Evolutionary conservation across 2,888 invertebrate species (phyloP), one percentile per base, ranked within the genome.

Genomic region (Chrysotoxum bicinctum): DNA sequence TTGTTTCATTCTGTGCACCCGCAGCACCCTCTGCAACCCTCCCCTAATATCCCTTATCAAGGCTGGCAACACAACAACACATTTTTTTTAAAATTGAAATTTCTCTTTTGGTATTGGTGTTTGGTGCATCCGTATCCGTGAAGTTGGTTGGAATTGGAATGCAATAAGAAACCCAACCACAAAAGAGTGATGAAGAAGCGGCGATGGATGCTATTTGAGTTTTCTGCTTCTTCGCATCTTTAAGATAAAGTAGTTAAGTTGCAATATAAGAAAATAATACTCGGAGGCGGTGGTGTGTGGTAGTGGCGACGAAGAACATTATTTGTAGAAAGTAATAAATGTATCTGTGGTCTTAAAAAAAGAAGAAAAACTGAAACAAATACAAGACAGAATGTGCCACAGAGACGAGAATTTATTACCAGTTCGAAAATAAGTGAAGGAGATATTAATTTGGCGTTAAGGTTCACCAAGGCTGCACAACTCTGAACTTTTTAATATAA

Each of bases 221-320:
- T 35, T 19, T 56, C n/a, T 37, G 37, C 43, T 52, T 23, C 16
- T 54, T 9, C 56, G 10, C 64, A 64, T 56, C 66, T 69, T 50
- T 48, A 72, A 84, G 80, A 80, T 80, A 72, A 84, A 84, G 84
- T 26, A 76, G 79, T 79, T 79, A 79, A 79, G 54, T 56, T 79
- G 73, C 35, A 66, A 75, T 58, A 62, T 43, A 58, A 48, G 58
- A 58, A 66, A 74, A 23, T 14, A 48, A 45, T 69, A 50, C 43
- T 64, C 37, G 45, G 30, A 66, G 6, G 50, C 23, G 9, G 12
- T n/a, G 14, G 12, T 7, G 19, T 16, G 8, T 5, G 19, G 10
- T 16, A 19, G 45, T 48, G 14, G 14, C 48, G 48, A 40, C 56
- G 37, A n/a, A 62, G 58, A 79, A 50, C 23, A 50, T 50, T 48